Conservation (phyloP, 2,797 vertebrate genomes). For the Sciurus vulgaris region DNA sequence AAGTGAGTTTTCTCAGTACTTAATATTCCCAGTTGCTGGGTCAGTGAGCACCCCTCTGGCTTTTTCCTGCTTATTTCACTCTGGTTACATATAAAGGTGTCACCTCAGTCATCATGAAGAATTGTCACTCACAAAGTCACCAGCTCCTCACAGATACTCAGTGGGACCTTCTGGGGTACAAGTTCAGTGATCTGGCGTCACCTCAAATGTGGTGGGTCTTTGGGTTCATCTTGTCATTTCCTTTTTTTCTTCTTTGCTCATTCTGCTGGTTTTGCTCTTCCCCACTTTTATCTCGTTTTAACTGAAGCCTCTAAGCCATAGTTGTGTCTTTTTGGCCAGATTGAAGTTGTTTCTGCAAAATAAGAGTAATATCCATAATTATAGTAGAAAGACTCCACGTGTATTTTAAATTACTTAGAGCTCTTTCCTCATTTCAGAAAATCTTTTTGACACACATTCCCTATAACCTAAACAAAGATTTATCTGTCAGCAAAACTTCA, state of each 20-base stretch:
- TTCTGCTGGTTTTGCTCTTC: background rate
- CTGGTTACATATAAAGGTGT: background rate
- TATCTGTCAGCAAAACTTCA: background rate
- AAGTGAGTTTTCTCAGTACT: background rate
- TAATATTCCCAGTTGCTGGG: background rate
- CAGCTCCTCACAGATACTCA: background rate
- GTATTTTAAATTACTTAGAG: slow-evolving; percentile 49
- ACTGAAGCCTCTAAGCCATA: background rate
- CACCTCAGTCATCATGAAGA: background rate
- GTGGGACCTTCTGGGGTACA: background rate
- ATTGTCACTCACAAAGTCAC: background rate
- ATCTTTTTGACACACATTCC: background rate
- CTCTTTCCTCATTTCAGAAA: slow-evolving; percentile 17
- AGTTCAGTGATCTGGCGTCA: background rate
- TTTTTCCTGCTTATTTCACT: background rate
- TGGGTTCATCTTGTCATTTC: background rate
- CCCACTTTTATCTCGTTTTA: background rate
- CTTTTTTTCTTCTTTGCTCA: background rate
- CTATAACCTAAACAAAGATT: background rate
- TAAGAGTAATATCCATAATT: background rate
- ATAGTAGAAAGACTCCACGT: background rate
- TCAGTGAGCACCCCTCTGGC: background rate
- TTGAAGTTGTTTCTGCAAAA: background rate
- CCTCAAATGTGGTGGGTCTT: background rate
- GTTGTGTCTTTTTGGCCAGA: background rate